Percentiles rank a stretch among this genome's conserved stretches.
These are phyloP conservation scores for Marronus borbonicus DNA, from an alignment of 2,888 invertebrate genomes.

Conservation along the genomic window DNA sequence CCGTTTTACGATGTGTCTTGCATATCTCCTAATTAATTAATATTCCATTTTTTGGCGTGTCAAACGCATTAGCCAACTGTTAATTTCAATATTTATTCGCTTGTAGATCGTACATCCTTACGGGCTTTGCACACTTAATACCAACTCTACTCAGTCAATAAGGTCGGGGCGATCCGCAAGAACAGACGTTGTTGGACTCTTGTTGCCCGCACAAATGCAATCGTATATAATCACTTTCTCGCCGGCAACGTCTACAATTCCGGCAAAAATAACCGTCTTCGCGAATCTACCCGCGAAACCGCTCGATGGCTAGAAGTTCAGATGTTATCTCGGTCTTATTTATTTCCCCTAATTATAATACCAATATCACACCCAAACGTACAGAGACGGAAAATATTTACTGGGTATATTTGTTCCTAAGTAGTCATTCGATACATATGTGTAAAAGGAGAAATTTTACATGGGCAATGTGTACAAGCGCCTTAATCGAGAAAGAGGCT, in stretches of 20 bases:
- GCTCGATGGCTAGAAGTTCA: slow-evolving; percentile 38
- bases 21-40: slow-evolving; percentile 32
- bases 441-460: slow-evolving; percentile 15
- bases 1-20: background rate
- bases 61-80: slow-evolving; percentile 45
- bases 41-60: slow-evolving; percentile 29
- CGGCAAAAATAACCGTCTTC: slow-evolving; percentile 25
- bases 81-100: slow-evolving; percentile 44
- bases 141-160: slow-evolving; percentile 17
- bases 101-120: slow-evolving; percentile 27
- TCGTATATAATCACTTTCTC: slow-evolving; percentile 47
- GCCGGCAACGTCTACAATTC: slow-evolving; percentile 25
- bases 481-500: background rate
- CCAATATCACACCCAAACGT: slow-evolving; percentile 36
- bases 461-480: background rate
- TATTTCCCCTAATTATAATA: slow-evolving; percentile 43
- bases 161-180: background rate
- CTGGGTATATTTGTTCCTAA: background rate
- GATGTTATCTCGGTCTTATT: slow-evolving; percentile 39
- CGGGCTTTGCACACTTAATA: slow-evolving; percentile 1
- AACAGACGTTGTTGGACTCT: slow-evolving; percentile 15
- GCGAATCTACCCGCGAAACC: slow-evolving; percentile 27
- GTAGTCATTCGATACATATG: background rate
- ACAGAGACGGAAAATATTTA: background rate
- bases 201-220: slow-evolving; percentile 30